phyloP scores from a whole-genome alignment of 2,113 vertebrate species.

The Gymnobelideus leadbeateri region DNA sequence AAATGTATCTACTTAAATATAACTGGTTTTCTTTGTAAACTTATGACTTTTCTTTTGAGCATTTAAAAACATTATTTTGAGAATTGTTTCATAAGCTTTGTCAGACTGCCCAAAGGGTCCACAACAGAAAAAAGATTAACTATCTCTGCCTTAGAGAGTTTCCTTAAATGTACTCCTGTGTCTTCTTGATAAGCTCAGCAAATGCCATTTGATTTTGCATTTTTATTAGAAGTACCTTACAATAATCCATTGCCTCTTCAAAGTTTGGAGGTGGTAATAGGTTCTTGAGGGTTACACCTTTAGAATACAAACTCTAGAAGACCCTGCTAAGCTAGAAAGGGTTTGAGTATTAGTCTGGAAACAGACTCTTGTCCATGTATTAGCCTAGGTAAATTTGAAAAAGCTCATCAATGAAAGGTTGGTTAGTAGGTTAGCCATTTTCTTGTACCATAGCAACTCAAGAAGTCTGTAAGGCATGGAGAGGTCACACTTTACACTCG shows the following conservation, averaged over 20 bases:
- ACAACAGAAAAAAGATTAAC: not conserved
- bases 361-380: not conserved
- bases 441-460: no score
- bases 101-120: not conserved
- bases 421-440: no score
- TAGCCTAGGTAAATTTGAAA: not conserved
- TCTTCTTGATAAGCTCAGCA: no score
- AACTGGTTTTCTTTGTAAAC: not conserved
- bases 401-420: no score
- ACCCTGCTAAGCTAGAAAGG: not conserved
- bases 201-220: no score
- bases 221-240: no score
- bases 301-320: not conserved
- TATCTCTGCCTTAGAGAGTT: not conserved
- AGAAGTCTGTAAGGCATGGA: not conserved
- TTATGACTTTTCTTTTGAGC: not conserved
- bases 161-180: no score
- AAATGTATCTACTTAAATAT: not conserved
- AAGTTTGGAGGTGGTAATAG: not conserved
- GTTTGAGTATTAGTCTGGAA: not conserved
- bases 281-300: not conserved
- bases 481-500: no score
- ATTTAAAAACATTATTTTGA: not conserved
- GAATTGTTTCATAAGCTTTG: not conserved
- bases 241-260: not conserved